phyloP scores from a whole-genome alignment of 2,113 vertebrate species.

The Calypte anna region DNA sequence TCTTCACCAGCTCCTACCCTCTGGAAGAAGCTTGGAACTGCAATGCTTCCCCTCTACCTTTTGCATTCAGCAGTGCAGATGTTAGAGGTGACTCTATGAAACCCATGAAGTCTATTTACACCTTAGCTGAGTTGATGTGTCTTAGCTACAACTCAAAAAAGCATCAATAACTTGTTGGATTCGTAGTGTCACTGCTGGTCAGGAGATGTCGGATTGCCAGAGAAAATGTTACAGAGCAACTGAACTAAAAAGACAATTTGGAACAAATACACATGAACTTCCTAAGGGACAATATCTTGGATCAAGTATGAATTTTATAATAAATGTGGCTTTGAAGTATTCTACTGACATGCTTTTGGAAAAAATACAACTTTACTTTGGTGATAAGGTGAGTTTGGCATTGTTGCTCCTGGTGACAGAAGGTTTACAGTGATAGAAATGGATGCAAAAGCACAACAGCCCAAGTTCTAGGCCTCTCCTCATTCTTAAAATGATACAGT shows the following conservation, averaged over 20 bases:
- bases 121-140: background rate
- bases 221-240: background rate
- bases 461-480: background rate
- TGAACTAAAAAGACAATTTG: background rate
- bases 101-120: background rate
- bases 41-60: background rate
- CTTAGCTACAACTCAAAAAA: background rate
- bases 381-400: background rate
- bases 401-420: background rate
- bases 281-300: background rate
- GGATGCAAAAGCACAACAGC: background rate
- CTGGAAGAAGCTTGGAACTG: background rate
- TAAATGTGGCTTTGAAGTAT: background rate
- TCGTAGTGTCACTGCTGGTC: background rate
- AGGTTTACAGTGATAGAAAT: background rate
- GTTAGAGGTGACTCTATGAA: background rate
- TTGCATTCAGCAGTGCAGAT: background rate
- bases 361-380: background rate
- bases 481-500: background rate
- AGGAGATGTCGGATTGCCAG: background rate
- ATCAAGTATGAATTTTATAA: background rate
- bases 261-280: background rate
- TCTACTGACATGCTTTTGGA: background rate
- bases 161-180: background rate
- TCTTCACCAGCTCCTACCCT: fast-evolving